A percentile compares a stretch with the other conserved stretches of the same genome.
phyloP scores from a whole-genome alignment of 2,888 invertebrate genomes.

The Anoplius nigerrimus region DNA sequence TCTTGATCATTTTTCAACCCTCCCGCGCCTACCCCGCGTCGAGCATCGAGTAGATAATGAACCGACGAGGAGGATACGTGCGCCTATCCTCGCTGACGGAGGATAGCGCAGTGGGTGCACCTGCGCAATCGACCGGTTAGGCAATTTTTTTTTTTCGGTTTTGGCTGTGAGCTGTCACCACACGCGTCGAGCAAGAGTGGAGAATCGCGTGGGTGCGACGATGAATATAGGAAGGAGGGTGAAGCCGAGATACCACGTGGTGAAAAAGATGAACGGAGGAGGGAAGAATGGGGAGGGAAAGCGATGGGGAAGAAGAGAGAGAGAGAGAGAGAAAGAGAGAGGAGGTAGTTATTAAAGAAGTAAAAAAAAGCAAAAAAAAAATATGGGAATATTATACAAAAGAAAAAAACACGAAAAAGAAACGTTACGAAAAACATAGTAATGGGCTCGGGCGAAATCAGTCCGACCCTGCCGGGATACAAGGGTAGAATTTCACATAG shows the following conservation, averaged over 20 bases:
- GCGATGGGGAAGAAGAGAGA: background rate
- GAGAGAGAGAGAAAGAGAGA: background rate
- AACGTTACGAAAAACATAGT: background rate
- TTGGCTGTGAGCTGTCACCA: constrained; percentile 68
- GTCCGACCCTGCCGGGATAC: constrained; percentile 69
- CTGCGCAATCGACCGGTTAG: constrained; percentile 33
- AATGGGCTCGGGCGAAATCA: constrained; percentile 31
- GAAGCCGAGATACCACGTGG: background rate
- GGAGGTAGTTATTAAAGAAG: background rate
- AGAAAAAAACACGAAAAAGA: constrained; percentile 4
- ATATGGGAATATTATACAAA: constrained; percentile 16
- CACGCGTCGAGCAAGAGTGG: constrained; percentile 42
- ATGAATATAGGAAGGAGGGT: background rate
- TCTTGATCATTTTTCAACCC: too few species aligned
- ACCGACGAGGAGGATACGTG: background rate
- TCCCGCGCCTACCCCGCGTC: too few species aligned
- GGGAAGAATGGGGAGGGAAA: background rate
- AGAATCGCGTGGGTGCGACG: constrained; percentile 30
- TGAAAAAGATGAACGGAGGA: background rate
- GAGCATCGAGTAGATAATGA: background rate
- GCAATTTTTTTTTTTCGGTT: constrained; percentile 44
- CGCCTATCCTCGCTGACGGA: background rate
- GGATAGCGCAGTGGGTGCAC: constrained; percentile 4
- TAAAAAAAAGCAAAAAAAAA: constrained; percentile 9
- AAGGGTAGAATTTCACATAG: constrained; percentile 71